A percentile compares a stretch with the other conserved stretches of the same genome.
phyloP scores from a whole-genome alignment of 2,888 invertebrate genomes.

The Heterodera filipjevi region DNA sequence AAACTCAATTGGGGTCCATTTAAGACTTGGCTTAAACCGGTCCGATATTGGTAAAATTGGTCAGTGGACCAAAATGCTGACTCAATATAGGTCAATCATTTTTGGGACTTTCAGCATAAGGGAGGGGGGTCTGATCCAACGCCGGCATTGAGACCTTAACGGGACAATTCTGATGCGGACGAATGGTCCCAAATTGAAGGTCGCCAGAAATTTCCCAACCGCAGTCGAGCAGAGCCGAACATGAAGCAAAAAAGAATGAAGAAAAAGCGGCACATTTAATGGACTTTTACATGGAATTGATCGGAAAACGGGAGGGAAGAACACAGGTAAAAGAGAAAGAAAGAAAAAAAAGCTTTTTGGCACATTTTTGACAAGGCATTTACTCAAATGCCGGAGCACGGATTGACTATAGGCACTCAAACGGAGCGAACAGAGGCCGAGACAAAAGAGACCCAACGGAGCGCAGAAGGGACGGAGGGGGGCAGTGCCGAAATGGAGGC shows the following conservation, averaged over 20 bases:
- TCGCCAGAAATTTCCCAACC: not conserved
- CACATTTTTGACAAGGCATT: constrained; percentile 1
- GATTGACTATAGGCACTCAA: constrained; percentile 22
- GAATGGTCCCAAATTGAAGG: too few species aligned
- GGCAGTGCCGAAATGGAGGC: not conserved
- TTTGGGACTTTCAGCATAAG: too few species aligned
- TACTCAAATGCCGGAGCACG: constrained; percentile 31
- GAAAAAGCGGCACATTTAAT: constrained; percentile 1
- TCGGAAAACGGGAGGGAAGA: constrained; percentile 8
- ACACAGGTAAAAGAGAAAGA: not conserved
- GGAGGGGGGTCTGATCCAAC: too few species aligned
- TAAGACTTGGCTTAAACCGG: too few species aligned
- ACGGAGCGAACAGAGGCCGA: constrained; percentile 28
- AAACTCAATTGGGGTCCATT: too few species aligned
- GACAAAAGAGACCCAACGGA: not conserved
- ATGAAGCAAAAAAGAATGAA: constrained; percentile 4
- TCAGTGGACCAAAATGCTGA: too few species aligned
- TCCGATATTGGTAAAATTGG: too few species aligned
- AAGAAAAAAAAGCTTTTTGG: not conserved
- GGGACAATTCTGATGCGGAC: too few species aligned
- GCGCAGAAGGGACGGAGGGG: not conserved
- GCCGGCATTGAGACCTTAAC: too few species aligned
- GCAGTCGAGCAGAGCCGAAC: not conserved
- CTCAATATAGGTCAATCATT: too few species aligned
- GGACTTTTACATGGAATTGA: constrained; percentile 24